Percentiles rank a stretch among this genome's conserved stretches.
Evolutionary conservation across 2,113 vertebrate species (phyloP).

Genomic region (Osmerus eperlanus): DNA sequence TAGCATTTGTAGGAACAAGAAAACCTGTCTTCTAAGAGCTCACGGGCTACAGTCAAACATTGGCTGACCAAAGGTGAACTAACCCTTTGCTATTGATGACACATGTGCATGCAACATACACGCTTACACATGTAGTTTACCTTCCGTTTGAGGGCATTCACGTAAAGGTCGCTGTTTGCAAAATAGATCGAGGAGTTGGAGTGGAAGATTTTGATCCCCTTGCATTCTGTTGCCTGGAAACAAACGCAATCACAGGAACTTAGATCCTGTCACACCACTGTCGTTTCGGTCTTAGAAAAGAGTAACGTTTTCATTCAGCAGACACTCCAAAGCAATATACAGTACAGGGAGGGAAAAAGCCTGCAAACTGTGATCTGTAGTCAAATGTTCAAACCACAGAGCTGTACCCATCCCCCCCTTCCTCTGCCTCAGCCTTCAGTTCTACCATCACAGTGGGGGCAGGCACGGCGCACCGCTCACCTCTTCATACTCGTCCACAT

Average conservation of each 20-base stretch:
- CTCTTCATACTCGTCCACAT: conserved; percentile 87
- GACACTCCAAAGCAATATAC: not conserved
- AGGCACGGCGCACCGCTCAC: conserved; percentile 57
- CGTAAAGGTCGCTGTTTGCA: conserved; percentile 91
- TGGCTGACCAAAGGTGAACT: not conserved
- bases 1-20: no score
- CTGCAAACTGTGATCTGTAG: no score
- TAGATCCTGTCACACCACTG: no score
- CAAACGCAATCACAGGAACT: not conserved
- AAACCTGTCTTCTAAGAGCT: no score
- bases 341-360: not conserved
- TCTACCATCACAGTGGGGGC: no score
- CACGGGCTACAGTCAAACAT: not conserved
- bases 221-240: conserved; percentile 73
- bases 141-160: conserved; percentile 84
- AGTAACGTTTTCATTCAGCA: not conserved
- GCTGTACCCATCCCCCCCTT: no score
- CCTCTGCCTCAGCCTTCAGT: no score
- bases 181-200: conserved; percentile 93
- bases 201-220: conserved; percentile 97
- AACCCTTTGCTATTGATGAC: not conserved
- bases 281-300: not conserved
- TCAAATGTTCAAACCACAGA: no score
- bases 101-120: not conserved
- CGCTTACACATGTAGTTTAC: conserved; percentile 63